Conservation (phyloP, 37 sponge, comb jelly and placozoan genomes). For the Crambe crambe region DNA sequence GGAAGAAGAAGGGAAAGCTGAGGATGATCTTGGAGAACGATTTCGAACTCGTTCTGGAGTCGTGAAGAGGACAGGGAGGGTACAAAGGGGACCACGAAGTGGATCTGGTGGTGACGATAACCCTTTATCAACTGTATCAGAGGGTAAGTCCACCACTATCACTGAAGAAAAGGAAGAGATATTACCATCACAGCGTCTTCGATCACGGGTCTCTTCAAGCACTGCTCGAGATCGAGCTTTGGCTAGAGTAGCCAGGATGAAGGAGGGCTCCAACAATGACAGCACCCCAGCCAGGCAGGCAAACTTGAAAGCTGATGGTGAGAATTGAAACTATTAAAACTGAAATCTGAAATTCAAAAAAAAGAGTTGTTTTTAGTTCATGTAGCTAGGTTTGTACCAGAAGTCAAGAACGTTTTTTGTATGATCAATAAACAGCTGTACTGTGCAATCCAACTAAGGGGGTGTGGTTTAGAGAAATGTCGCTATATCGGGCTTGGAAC, state of each 20-base stretch:
- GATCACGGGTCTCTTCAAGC: background rate
- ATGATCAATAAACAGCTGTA: too few species aligned
- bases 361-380: too few species aligned
- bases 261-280: too few species aligned
- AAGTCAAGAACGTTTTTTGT: too few species aligned
- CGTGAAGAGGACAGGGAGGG: background rate
- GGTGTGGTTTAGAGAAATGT: too few species aligned
- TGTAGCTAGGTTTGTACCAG: too few species aligned
- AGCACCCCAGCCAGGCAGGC: too few species aligned
- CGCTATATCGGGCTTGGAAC: too few species aligned
- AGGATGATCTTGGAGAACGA: background rate
- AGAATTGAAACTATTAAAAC: background rate
- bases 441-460: too few species aligned
- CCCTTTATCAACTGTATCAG: background rate
- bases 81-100: background rate
- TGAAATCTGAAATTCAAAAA: too few species aligned
- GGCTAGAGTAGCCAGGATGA: background rate
- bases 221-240: background rate
- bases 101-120: background rate
- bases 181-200: too few species aligned
- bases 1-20: background rate
- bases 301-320: background rate
- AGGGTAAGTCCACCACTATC: too few species aligned
- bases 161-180: background rate
- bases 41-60: background rate